A percentile compares a stretch with the other conserved stretches of the same genome.
Conservation (phyloP, 2,888 invertebrate genomes). For the Heliconius cydno region DNA sequence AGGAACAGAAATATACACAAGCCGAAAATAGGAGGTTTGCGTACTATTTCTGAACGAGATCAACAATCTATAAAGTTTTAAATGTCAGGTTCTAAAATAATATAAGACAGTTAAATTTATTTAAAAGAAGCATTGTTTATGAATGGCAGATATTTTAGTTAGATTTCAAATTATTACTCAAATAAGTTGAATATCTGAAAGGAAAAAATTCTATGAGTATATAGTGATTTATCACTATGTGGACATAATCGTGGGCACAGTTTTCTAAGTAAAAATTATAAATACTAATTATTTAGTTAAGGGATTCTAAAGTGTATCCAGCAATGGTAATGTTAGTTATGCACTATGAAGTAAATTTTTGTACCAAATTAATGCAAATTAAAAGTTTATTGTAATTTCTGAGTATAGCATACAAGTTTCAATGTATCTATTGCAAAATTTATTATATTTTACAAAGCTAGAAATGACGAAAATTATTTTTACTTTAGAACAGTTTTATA, state of each 20-base stretch:
- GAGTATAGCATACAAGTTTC: too few relatives aligned
- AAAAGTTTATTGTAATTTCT: too few relatives aligned
- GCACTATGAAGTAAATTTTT: too few relatives aligned
- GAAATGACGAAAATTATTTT: background rate
- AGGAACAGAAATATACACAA: background rate
- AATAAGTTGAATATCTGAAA: background rate
- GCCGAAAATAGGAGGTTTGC: background rate
- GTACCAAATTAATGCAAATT: too few relatives aligned
- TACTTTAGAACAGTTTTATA: background rate
- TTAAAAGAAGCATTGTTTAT: background rate
- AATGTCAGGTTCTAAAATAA: conserved; percentile 13
- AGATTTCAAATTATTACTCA: background rate
- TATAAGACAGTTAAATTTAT: background rate
- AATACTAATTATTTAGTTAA: too few relatives aligned
- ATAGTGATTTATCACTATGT: too few relatives aligned
- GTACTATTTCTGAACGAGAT: background rate
- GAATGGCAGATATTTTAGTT: background rate
- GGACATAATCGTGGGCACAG: too few relatives aligned
- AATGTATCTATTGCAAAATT: background rate
- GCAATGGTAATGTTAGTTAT: too few relatives aligned
- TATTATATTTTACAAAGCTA: background rate
- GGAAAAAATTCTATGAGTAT: too few relatives aligned
- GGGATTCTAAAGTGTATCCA: too few relatives aligned
- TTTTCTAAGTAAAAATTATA: too few relatives aligned
- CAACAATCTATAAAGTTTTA: background rate